Percentiles rank a stretch among this genome's conserved stretches.
Evolutionary conservation across 2,797 vertebrate species (phyloP).

Genomic region (Sebastes trivittatus): DNA sequence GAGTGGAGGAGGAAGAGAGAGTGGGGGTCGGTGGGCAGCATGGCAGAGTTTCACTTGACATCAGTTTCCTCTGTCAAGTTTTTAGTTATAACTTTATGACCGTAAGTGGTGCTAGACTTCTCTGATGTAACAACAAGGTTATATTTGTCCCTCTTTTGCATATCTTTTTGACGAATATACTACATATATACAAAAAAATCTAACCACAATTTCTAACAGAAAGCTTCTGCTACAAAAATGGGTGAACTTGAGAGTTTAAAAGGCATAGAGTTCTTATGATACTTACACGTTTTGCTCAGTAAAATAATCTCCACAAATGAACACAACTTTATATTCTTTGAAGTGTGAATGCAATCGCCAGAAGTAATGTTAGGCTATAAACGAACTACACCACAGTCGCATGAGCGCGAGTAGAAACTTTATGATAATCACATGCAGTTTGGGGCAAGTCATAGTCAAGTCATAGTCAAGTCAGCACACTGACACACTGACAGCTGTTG

Average conservation of each 20-base stretch:
- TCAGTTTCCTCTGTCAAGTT: constrained; percentile 41
- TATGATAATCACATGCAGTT: too few relatives aligned
- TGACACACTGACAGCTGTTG: too few relatives aligned
- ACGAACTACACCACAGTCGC: too few relatives aligned
- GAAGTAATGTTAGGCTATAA: too few relatives aligned
- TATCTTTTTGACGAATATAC: background rate
- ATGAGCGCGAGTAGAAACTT: too few relatives aligned
- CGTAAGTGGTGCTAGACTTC: background rate
- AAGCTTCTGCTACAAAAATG: background rate
- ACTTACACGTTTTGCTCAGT: too few relatives aligned
- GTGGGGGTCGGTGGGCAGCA: constrained; percentile 45
- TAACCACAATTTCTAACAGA: background rate
- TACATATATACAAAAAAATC: too few relatives aligned
- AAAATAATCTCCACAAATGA: too few relatives aligned
- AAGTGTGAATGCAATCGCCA: too few relatives aligned
- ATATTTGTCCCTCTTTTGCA: background rate
- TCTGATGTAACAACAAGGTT: background rate
- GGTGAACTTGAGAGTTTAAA: background rate
- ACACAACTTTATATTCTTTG: too few relatives aligned
- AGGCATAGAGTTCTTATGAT: background rate
- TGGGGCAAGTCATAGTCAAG: too few relatives aligned
- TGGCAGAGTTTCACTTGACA: constrained; percentile 42
- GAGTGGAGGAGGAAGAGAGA: constrained; percentile 55
- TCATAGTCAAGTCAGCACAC: too few relatives aligned
- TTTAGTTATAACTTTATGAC: constrained; percentile 5